Conservation (phyloP, 1,140 invertebrate species). For the Conopomorpha cramerella region DNA sequence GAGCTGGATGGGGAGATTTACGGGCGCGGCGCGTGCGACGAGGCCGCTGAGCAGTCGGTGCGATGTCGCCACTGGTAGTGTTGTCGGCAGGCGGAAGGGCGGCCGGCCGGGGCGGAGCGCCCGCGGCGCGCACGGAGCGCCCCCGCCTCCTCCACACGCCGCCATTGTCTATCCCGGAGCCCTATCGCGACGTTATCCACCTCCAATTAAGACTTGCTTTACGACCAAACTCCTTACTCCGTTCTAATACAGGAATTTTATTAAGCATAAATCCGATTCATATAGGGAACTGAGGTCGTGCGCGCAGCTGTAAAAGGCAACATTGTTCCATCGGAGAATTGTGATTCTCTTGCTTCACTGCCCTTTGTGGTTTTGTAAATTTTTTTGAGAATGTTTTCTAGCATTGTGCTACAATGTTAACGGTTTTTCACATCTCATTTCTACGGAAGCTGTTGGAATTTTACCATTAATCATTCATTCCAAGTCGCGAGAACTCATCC, state of each 20-base stretch:
- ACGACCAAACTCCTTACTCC: conserved; percentile 18
- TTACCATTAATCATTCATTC: no score
- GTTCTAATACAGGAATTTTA: conserved; percentile 22
- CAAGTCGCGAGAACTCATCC: no score
- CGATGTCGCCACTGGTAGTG: conserved; percentile 11
- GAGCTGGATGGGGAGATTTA: no score
- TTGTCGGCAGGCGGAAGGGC: conserved; percentile 24
- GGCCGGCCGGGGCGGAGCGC: conserved; percentile 14
- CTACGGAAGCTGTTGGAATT: no score
- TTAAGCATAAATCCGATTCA: conserved; percentile 9
- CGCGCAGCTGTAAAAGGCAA: conserved; percentile 5
- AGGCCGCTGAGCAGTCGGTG: no score
- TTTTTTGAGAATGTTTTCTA: no score
- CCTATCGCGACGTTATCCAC: conserved; percentile 11
- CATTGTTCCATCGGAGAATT: conserved; percentile 7
- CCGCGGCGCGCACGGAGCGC: conserved; percentile 28
- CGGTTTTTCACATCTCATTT: no score
- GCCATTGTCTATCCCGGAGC: conserved; percentile 33
- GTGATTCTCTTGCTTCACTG: no score
- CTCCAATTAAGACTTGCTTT: conserved; percentile 35
- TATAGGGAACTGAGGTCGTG: conserved; percentile 9
- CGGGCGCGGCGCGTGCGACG: no score
- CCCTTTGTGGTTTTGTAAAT: no score
- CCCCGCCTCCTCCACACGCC: conserved; percentile 38
- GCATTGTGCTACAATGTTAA: no score